These are phyloP conservation scores for Drosophila erecta DNA, from an alignment of 1,140 invertebrate species.

Conservation along the genomic window DNA sequence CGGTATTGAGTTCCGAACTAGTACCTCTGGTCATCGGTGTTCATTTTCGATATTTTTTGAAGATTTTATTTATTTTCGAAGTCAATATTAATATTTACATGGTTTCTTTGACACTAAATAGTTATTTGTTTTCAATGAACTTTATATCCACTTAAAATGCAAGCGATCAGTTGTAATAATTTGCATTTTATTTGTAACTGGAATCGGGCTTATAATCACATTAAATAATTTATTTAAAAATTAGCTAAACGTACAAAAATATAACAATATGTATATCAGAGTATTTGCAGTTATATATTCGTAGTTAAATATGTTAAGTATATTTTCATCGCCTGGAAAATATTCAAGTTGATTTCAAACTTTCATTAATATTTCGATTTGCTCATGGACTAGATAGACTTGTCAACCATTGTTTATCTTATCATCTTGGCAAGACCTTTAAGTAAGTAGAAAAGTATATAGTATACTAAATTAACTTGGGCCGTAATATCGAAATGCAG, in stretches of 20 bases:
- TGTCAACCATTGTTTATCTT: slow-evolving; percentile 15
- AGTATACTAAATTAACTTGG: background rate
- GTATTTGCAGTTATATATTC: slow-evolving; percentile 58
- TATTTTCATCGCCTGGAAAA: slow-evolving; percentile 25
- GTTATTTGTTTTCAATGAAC: background rate
- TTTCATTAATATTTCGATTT: slow-evolving; percentile 34
- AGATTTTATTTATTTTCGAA: background rate
- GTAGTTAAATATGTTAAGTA: slow-evolving; percentile 58
- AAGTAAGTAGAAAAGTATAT: background rate
- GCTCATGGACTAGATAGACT: slow-evolving; percentile 54
- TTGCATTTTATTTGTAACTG: slow-evolving; percentile 69
- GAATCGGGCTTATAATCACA: slow-evolving; percentile 78
- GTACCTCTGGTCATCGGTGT: slow-evolving; percentile 25
- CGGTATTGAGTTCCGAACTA: slow-evolving; percentile 34
- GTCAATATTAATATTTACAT: background rate
- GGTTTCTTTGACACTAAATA: background rate
- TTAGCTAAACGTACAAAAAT: slow-evolving; percentile 83
- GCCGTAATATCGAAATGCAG: background rate
- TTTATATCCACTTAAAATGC: slow-evolving; percentile 27
- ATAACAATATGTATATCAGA: slow-evolving; percentile 74
- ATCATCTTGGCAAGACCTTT: slow-evolving; percentile 19
- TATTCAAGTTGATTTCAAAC: slow-evolving; percentile 25
- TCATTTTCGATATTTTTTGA: slow-evolving; percentile 27
- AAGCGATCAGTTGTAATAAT: slow-evolving; percentile 33
- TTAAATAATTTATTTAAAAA: slow-evolving; percentile 81